Base-by-base conservation (phyloP, 1,140 invertebrate species). In the Parasteatoda tepidariorum region DNA sequence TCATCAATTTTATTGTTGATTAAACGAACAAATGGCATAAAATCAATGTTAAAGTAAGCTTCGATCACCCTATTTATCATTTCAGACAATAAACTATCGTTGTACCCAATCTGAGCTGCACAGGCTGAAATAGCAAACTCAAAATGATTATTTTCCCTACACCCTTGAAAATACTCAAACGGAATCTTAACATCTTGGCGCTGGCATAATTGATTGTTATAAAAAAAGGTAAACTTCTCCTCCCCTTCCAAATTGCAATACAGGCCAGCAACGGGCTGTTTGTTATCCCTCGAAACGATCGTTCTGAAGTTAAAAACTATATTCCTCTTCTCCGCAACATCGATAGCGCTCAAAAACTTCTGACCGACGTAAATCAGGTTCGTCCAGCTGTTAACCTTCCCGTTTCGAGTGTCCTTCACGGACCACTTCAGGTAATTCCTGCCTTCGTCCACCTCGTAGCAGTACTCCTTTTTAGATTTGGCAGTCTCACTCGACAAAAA, bases 231-330 rank as follows among this genome's bases (percentile, higher is more conserved):
- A 87, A 95, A 93, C 30, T 84, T 86, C 85, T 93, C 92, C 76
- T 90, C 89, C 33, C 90, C 82, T 79, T 86, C 85, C 7, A 89
- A 81, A 22, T 94, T 92, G 87, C 96, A 96, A 89, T 96, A 97
- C 68, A 97, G 89, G 7, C 95, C 95, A 75, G 95, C 94, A 9
- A 92, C 91, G 3, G 96, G 90, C 73, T 95, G 95, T 86, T 95
- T 95, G 62, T 92, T 92, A 87, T 96, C 93, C 55, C 95, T 92
- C 11, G 93, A 92, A 28, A 97, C 89, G 5, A 96, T 90, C 87
- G 94, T 96, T 86, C 94, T 89, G 89, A 96, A 96, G 87, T 94
- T 94, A 88, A 97, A 97, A 24, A 95, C 94, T 84, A 97, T 89
- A 89, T 97, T 97, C 85, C 96, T 92, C 81, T 95, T 92, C 89